phyloP scores from a whole-genome alignment of 1,140 invertebrate genomes.

The Centruroides vittatus region DNA sequence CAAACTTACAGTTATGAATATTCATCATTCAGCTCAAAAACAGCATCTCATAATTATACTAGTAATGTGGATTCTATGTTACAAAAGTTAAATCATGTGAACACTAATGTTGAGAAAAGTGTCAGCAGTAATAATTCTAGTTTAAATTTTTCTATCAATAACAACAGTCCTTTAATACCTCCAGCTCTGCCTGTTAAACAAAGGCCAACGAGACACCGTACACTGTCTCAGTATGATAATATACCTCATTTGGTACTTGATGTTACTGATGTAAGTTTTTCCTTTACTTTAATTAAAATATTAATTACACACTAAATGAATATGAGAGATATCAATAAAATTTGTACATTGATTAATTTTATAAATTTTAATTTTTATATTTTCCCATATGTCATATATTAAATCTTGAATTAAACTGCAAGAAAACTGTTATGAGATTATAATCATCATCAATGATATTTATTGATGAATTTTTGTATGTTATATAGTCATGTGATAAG shows the following conservation, averaged over 20 bases:
- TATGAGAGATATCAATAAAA: too few relatives aligned
- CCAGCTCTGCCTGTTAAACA: constrained; percentile 49
- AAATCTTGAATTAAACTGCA: not conserved
- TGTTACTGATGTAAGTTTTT: constrained; percentile 22
- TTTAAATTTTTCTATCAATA: not conserved
- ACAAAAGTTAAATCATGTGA: not conserved
- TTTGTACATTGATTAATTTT: too few relatives aligned
- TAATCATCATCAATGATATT: not conserved
- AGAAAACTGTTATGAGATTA: not conserved
- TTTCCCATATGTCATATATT: not conserved
- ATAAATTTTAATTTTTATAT: too few relatives aligned
- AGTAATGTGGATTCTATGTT: too few relatives aligned
- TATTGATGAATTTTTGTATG: too few relatives aligned
- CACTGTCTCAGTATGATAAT: constrained; percentile 60
- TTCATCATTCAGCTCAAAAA: constrained; percentile 7
- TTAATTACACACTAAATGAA: too few relatives aligned
- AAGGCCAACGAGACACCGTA: constrained; percentile 38
- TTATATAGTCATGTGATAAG: too few relatives aligned
- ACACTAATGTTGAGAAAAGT: constrained; percentile 6
- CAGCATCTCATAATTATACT: not conserved
- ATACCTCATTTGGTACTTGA: constrained; percentile 31
- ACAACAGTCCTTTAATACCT: constrained; percentile 25
- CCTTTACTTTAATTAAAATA: too few relatives aligned
- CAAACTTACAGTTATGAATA: constrained; percentile 11
- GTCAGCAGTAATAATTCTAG: not conserved